Percentiles rank a stretch among this genome's conserved stretches.
Conservation (phyloP, 2,113 vertebrate genomes). For the Xenopus borealis region DNA sequence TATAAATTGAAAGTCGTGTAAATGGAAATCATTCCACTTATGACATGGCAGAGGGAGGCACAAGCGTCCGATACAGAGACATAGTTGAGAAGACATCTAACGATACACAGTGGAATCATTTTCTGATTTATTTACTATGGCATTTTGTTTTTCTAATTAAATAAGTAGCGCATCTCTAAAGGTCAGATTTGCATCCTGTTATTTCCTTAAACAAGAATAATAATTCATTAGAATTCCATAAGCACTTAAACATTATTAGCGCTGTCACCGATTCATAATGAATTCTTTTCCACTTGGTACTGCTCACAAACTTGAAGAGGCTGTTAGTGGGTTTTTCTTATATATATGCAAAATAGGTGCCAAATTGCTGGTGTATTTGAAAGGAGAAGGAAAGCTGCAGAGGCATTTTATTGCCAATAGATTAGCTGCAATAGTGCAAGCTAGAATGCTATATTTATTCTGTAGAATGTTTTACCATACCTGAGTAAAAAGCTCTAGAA, state of each 20-base stretch:
- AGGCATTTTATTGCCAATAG: no score
- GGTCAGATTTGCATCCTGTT: slow-evolving; percentile 52
- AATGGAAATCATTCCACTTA: not conserved
- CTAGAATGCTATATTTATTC: no score
- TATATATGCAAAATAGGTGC: not conserved
- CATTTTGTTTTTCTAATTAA: slow-evolving; percentile 9
- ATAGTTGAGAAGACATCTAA: not conserved
- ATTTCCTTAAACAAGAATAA: slow-evolving; percentile 55
- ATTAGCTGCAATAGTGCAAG: no score
- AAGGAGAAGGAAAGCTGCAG: no score
- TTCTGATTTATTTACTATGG: slow-evolving; percentile 26
- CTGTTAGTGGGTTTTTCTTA: no score
- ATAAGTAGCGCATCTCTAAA: slow-evolving; percentile 50
- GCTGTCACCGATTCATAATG: not conserved
- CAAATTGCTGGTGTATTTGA: not conserved
- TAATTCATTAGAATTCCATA: slow-evolving; percentile 52
- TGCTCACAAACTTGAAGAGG: not conserved
- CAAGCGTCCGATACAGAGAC: not conserved
- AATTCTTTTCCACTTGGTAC: not conserved
- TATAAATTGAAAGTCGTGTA: no score
- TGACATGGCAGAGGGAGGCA: not conserved
- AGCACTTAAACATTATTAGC: slow-evolving; percentile 51
- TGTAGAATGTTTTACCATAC: no score
- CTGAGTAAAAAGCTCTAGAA: no score
- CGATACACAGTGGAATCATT: not conserved